Conservation (phyloP, 2,797 vertebrate genomes). For the Aphelocoma californica region DNA sequence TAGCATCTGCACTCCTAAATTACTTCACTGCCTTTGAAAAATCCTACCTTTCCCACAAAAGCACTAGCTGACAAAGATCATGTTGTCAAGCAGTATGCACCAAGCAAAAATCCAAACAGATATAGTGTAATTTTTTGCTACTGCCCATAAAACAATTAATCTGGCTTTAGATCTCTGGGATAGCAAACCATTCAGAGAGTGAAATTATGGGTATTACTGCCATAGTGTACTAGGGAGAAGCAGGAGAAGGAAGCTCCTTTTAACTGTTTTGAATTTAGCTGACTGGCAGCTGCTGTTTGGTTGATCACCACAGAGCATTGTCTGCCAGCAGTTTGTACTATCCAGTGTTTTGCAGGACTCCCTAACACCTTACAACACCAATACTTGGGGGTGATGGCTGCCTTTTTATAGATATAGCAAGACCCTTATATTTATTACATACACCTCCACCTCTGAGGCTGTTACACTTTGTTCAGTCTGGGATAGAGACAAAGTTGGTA, state of each 20-base stretch:
- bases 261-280: background rate
- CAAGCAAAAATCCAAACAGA: background rate
- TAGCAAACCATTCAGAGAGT: background rate
- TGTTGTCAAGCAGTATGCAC: background rate
- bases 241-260: background rate
- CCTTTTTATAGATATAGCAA: background rate
- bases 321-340: background rate
- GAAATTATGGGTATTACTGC: background rate
- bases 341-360: background rate
- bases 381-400: background rate
- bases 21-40: background rate
- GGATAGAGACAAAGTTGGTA: background rate
- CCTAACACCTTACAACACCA: background rate
- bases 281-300: background rate
- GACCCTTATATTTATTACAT: background rate
- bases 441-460: background rate
- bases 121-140: background rate
- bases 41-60: background rate
- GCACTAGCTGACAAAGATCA: background rate
- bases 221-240: background rate
- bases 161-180: background rate
- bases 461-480: background rate
- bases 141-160: background rate
- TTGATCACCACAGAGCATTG: background rate
- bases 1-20: background rate